Base-by-base conservation (phyloP, 2,797 vertebrate species). In the Periophthalmus magnuspinnatus region DNA sequence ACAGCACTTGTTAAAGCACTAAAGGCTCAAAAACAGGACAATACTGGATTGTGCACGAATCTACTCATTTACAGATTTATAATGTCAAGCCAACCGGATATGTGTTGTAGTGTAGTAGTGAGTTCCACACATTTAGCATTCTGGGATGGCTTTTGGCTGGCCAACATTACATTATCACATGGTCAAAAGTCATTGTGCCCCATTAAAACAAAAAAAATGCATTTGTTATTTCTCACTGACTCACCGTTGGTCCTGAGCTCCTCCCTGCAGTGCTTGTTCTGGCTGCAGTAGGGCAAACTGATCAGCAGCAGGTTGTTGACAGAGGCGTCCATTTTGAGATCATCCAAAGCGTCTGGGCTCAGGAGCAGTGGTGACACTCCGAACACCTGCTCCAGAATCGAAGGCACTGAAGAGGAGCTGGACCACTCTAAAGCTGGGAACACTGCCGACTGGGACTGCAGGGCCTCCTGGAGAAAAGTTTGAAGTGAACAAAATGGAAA, bases 381-480 rank as follows among this genome's bases (percentile, higher is more conserved):
- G 0, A 97, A 92, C 68, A 90, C 90, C 70, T 93, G 90, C 70
- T 95, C 93, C 71, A 97, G 86, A 65, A 95, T 89, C 19, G 92
- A 78, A 5, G 80, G 87, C 65, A 95, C 66, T 6, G 91, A 88
- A 19, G 92, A 89, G 28, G 93, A 86, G 5, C 90, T 91, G 0
- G 89, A 90, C 95, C 94, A 95, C 67, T 94, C 94, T 1, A 96
- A 70, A 0, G 95, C 90, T 0, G 95, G 95, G 56, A 97, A 84
- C 78, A 95, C 71, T 0, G 94, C 92, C 0, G 93, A 72, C 0
- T 95, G 94, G 0, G 90, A 81, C 63, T 91, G 91, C 76, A 96
- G 67, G 0, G 93, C 95, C 66, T 90, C 91, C 96, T 97, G 72
- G 3, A 28, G 28, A 1, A 28, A 28, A 28, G 28, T 28, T 28